Evolutionary conservation across 2,888 invertebrate genomes (phyloP).

Genomic region (Rosalia funebris): DNA sequence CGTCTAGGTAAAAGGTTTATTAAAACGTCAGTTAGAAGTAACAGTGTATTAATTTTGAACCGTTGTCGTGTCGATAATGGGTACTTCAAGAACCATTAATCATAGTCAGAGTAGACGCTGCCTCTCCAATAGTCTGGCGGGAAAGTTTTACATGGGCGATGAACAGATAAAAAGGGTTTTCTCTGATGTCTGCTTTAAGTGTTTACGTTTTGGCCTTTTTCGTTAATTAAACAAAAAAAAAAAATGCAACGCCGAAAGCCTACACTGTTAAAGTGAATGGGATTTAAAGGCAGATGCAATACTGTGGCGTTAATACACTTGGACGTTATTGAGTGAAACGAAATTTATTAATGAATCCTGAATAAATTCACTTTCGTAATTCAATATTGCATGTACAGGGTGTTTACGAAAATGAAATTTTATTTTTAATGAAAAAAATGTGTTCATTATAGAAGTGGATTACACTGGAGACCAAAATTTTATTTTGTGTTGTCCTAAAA

Average conservation of each 20-base stretch:
- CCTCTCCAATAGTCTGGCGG: slow-evolving; percentile 15
- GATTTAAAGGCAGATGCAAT: neutral
- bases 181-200: slow-evolving; percentile 9
- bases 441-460: no score
- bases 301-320: neutral
- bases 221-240: slow-evolving; percentile 7
- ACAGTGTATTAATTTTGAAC: slow-evolving; percentile 36
- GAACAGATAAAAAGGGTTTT: slow-evolving; percentile 16
- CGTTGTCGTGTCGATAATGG: slow-evolving; percentile 36
- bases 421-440: no score
- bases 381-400: no score
- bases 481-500: no score
- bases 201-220: slow-evolving; percentile 13
- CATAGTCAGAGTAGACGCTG: slow-evolving; percentile 16
- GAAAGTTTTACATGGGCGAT: slow-evolving; percentile 9
- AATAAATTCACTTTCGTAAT: no score
- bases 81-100: slow-evolving; percentile 33
- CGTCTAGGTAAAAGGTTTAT: slow-evolving; percentile 30
- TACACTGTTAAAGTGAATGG: no score
- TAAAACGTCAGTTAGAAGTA: slow-evolving; percentile 31
- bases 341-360: neutral
- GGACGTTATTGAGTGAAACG: neutral
- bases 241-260: slow-evolving; percentile 5
- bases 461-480: no score
- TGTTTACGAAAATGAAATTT: no score